A percentile compares a stretch with the other conserved stretches of the same genome.
Evolutionary conservation across 2,888 invertebrate genomes (phyloP).

Genomic region (Zootermopsis nevadensis): DNA sequence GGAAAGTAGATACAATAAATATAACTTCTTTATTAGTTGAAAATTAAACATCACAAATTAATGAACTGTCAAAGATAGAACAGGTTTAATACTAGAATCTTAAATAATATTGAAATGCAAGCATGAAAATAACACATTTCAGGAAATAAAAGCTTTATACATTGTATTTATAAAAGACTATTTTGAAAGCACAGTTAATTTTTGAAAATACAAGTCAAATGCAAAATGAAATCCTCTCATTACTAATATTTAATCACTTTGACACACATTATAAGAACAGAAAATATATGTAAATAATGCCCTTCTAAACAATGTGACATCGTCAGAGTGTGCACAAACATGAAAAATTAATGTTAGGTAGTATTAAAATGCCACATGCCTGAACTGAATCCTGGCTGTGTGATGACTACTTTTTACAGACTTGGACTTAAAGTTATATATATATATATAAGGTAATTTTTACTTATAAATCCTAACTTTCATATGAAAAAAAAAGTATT

Average conservation of each 20-base stretch:
- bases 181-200: not conserved
- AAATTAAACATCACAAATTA: slow-evolving; percentile 1
- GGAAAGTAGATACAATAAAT: not conserved
- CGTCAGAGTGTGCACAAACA: not conserved
- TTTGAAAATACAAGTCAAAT: not conserved
- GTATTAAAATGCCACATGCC: too few species aligned
- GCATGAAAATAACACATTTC: not conserved
- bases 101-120: not conserved
- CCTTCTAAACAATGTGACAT: not conserved
- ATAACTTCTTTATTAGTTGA: not conserved
- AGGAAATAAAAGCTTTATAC: not conserved
- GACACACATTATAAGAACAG: not conserved
- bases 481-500: not conserved
- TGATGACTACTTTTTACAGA: not conserved
- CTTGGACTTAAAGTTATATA: not conserved
- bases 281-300: not conserved
- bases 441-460: not conserved
- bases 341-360: not conserved
- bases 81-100: slow-evolving; percentile 10
- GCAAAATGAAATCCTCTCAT: not conserved
- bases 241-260: not conserved
- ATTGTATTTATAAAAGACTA: not conserved
- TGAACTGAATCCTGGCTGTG: too few species aligned
- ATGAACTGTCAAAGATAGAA: not conserved
- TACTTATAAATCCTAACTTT: not conserved